Conservation (phyloP, 2,113 vertebrate genomes). For the Crotalus viridis region DNA sequence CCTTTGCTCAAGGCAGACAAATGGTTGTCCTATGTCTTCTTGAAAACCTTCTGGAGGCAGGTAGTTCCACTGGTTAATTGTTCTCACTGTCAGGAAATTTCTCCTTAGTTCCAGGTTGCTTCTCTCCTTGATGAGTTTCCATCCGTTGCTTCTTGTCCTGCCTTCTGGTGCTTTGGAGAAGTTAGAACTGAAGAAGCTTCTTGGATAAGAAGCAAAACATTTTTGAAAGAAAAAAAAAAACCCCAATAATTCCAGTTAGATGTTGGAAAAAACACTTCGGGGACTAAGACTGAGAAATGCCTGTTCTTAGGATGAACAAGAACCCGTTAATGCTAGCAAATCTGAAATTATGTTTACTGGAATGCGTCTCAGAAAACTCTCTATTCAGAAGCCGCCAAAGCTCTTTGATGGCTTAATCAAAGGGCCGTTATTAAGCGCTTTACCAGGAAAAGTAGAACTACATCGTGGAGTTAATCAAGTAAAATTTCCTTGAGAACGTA, state of each 20-base stretch:
- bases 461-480: neutral
- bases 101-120: too few relatives aligned
- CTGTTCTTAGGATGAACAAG: neutral
- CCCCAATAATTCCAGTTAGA: too few relatives aligned
- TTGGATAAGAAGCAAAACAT: too few relatives aligned
- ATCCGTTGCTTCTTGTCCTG: neutral
- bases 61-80: too few relatives aligned
- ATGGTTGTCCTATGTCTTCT: too few relatives aligned
- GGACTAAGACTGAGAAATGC: neutral
- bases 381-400: neutral
- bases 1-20: too few relatives aligned
- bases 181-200: too few relatives aligned
- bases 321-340: neutral
- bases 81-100: too few relatives aligned
- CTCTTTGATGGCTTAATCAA: neutral
- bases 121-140: too few relatives aligned
- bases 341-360: neutral
- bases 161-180: neutral
- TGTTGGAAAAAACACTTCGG: too few relatives aligned
- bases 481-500: neutral
- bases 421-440: neutral
- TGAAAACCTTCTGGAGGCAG: too few relatives aligned
- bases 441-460: neutral
- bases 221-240: too few relatives aligned
- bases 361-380: neutral